Base-by-base conservation (phyloP, 2,888 invertebrate species). In the Tyria jacobaeae region DNA sequence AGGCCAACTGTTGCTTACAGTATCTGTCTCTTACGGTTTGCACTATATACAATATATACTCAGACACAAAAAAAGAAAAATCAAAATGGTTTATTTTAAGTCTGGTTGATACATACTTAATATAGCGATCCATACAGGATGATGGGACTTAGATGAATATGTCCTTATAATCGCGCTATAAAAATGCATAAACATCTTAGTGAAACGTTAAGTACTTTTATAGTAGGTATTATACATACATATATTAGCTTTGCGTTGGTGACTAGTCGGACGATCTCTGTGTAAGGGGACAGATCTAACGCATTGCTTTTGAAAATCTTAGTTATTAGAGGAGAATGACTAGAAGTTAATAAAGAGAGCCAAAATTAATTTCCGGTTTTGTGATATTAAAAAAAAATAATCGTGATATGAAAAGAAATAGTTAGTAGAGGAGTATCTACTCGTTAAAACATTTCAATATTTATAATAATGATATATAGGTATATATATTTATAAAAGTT, bases 1-100 rank as follows among this genome's bases (percentile, higher is more conserved):
- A 21, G 21, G 1, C 12, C 21, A 21, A 21, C 21, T 21, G 9
- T 31, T 31, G 17, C 17, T 2, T 41, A 21, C 44, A 44, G 0
- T 44, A 12, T 44, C 21, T 44, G 44, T 44, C 21, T 44, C 44
- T 10, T 17, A 44, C 44, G 44, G 44, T 44, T 10, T 7, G 12
- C 41, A 10, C 41, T 41, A 21, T 17, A 4, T 9, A 17, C 35
- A 9, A 9, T 1, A 21, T 17, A 10, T 41, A 44, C 44, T 21
- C 44, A 44, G 44, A 44, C 44, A 44, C 44, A 44, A 44, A 44
- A 44, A 44, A 31, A 31, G 27, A 12, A 21, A 21, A 44, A 21
- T 12, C 21, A 10, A 12, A 44, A 12, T 44, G 44, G 21, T 12
- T 44, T 44, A 21, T 44, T 44, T 44, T 44, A n/a, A 44, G 44